phyloP scores from a whole-genome alignment of 2,797 vertebrate species.

The Thaleichthys pacificus region DNA sequence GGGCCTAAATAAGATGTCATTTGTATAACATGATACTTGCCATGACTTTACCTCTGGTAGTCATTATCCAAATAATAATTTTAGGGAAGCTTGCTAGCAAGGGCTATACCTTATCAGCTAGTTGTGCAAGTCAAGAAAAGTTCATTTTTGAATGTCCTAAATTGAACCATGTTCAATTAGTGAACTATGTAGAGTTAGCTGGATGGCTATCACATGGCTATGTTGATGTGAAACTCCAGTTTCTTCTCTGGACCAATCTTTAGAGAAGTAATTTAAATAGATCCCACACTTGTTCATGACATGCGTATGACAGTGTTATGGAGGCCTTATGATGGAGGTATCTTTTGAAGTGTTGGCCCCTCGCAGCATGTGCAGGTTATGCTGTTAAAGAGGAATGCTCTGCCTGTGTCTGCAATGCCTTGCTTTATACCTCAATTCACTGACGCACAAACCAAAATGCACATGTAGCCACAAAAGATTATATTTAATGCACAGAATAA shows the following conservation, averaged over 20 bases:
- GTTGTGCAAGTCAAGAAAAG: too few species aligned
- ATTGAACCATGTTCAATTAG: too few species aligned
- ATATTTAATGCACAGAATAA: constrained; percentile 47
- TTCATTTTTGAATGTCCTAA: too few species aligned
- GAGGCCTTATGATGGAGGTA: constrained; percentile 1
- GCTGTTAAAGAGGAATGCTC: constrained; percentile 37
- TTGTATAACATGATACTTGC: not conserved
- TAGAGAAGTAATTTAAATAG: not conserved
- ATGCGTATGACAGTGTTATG: constrained; percentile 7
- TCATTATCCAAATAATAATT: not conserved
- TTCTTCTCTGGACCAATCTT: not conserved
- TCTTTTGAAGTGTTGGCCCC: constrained; percentile 7
- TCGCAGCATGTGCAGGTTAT: constrained; percentile 21
- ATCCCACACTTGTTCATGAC: not conserved
- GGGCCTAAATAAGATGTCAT: not conserved
- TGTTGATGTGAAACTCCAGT: not conserved
- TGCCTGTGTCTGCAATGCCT: constrained; percentile 45
- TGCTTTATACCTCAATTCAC: constrained; percentile 43
- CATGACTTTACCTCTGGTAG: not conserved
- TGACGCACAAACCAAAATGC: constrained; percentile 13
- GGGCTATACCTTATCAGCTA: too few species aligned
- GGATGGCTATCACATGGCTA: too few species aligned
- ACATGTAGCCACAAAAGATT: constrained; percentile 1
- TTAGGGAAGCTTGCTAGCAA: not conserved
- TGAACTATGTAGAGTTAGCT: too few species aligned